Evolutionary conservation across 53 echinoderm and acorn worm genomes (phyloP).

Genomic region (Stichopus horrens): DNA sequence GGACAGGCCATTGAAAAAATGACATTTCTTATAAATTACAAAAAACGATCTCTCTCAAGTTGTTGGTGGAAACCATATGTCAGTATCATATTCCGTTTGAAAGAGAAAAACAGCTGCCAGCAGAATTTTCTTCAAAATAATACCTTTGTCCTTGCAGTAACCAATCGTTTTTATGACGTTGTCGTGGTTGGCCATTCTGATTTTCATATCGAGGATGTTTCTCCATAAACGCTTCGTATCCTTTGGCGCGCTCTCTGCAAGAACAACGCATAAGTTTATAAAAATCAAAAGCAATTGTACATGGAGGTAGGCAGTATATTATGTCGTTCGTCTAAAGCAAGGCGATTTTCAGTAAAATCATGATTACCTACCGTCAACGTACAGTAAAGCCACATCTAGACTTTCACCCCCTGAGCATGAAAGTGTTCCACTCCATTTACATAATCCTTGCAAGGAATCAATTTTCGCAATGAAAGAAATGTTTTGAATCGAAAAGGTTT

Average conservation of each 20-base stretch:
- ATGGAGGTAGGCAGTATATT: no score
- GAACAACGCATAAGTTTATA: no score
- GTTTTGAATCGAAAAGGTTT: not conserved
- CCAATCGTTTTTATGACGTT: not conserved
- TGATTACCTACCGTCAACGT: not conserved
- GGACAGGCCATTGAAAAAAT: no score
- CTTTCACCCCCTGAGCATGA: not conserved
- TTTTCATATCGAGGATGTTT: not conserved
- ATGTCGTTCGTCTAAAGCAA: no score
- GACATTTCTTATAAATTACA: no score
- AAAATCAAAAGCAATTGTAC: no score
- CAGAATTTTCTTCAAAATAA: not conserved
- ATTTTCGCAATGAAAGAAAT: not conserved
- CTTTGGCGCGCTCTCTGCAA: not conserved
- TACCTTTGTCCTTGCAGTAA: not conserved
- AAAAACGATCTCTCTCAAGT: no score
- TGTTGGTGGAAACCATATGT: no score
- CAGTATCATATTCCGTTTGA: no score
- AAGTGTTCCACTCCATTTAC: not conserved
- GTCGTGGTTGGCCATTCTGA: not conserved
- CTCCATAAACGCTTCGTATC: not conserved
- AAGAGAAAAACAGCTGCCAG: no score
- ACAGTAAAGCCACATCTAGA: not conserved
- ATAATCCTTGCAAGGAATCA: not conserved
- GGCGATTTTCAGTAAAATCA: no score